Conservation (phyloP, 2,113 vertebrate species). For the Cinclus cinclus region DNA sequence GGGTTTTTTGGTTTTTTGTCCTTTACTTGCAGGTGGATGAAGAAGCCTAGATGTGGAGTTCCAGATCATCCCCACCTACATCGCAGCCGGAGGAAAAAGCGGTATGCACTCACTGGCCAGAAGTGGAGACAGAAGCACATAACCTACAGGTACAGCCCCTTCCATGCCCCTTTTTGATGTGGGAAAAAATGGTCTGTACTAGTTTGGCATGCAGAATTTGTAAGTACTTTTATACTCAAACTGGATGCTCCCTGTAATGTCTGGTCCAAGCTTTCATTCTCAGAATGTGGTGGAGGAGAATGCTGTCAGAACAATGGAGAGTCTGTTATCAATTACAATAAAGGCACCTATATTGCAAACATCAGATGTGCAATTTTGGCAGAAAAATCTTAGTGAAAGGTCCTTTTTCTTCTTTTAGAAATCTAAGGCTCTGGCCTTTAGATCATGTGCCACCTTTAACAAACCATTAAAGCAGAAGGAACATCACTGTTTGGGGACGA, state of each 20-base stretch:
- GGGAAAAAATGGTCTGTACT: neutral
- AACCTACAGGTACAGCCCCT: conserved; percentile 88
- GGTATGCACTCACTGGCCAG: conserved; percentile 96
- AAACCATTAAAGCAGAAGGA: neutral
- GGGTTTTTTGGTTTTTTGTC: neutral
- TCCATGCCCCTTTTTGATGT: neutral
- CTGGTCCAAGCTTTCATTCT: neutral
- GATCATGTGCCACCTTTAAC: neutral
- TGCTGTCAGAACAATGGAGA: neutral
- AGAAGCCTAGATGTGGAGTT: conserved; percentile 93
- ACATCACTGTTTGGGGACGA: rapidly evolving
- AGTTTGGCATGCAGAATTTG: neutral
- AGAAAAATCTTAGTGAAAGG: neutral
- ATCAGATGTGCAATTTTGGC: neutral
- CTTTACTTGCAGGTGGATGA: conserved; percentile 88
- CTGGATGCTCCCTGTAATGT: neutral
- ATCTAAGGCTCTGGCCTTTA: neutral
- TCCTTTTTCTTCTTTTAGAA: neutral
- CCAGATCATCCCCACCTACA: conserved; percentile 90
- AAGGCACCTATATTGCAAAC: neutral
- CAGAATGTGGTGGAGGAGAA: neutral
- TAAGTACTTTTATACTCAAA: neutral
- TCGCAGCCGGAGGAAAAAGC: conserved; percentile 88
- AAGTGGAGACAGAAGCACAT: conserved; percentile 97
- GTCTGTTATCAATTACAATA: neutral